phyloP scores from a whole-genome alignment of 1,140 invertebrate genomes.

The Heliothis subflexa region DNA sequence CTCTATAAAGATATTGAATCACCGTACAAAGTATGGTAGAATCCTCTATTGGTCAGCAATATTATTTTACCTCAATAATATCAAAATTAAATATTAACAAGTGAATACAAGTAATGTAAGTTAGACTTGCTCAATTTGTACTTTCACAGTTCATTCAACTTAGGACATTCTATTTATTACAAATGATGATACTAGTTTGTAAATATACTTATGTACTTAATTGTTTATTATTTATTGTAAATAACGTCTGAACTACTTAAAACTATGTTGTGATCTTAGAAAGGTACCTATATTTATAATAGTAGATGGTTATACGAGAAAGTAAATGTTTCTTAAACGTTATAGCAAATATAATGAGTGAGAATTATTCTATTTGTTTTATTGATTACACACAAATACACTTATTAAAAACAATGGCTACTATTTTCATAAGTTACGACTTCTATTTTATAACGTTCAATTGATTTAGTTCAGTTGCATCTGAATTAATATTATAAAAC shows the following conservation, averaged over 20 bases:
- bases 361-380: slow-evolving; percentile 48
- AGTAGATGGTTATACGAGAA: slow-evolving; percentile 51
- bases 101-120: not conserved
- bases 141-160: slow-evolving; percentile 23
- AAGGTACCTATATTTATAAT: slow-evolving; percentile 57
- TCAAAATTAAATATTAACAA: not conserved
- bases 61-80: no score
- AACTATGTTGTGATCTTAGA: slow-evolving; percentile 77
- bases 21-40: no score
- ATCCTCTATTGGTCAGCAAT: no score
- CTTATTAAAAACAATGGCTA: no score
- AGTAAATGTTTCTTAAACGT: slow-evolving; percentile 64
- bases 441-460: no score
- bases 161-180: slow-evolving; percentile 54
- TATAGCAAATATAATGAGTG: slow-evolving; percentile 62
- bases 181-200: slow-evolving; percentile 67
- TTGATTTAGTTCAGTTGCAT: no score
- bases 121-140: slow-evolving; percentile 31
- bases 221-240: slow-evolving; percentile 76
- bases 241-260: slow-evolving; percentile 62
- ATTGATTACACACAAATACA: not conserved
- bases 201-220: slow-evolving; percentile 66
- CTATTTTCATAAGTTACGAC: no score
- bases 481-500: no score
- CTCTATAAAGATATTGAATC: no score